Evolutionary conservation across 2,888 invertebrate genomes (phyloP).

Genomic region (Nomada hirtipes): DNA sequence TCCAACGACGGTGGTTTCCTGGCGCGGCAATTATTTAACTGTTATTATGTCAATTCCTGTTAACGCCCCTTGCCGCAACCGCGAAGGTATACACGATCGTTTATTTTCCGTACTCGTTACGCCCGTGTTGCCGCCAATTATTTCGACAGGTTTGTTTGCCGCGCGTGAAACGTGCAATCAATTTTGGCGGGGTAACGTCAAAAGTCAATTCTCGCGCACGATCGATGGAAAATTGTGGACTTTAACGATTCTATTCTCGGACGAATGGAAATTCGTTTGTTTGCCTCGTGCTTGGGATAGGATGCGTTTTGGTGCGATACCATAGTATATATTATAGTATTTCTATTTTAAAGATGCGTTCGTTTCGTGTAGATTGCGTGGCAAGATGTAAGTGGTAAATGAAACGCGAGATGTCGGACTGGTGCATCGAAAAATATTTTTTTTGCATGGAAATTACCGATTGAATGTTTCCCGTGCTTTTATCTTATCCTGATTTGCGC

Average conservation of each 20-base stretch:
- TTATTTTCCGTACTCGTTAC: constrained; percentile 37
- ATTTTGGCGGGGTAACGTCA: constrained; percentile 5
- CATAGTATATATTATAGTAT: too few relatives aligned
- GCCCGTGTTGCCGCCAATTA: constrained; percentile 34
- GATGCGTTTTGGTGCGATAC: too few relatives aligned
- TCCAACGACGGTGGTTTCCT: constrained; percentile 11
- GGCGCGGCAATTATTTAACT: constrained; percentile 36
- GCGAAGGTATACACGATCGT: constrained; percentile 14
- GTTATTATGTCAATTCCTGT: constrained; percentile 42
- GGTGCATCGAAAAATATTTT: too few relatives aligned
- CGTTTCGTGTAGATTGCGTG: too few relatives aligned
- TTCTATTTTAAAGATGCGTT: too few relatives aligned
- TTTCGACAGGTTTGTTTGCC: constrained; percentile 25
- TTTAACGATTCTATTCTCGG: neutral
- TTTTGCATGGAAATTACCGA: too few relatives aligned
- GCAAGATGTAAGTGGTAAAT: too few relatives aligned
- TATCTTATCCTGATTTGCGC: too few relatives aligned
- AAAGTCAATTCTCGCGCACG: neutral
- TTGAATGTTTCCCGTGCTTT: too few relatives aligned
- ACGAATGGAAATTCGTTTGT: neutral
- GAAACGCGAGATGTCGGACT: too few relatives aligned
- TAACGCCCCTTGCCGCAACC: constrained; percentile 14
- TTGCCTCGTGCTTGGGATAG: neutral
- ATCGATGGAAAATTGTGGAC: neutral
- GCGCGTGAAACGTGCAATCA: constrained; percentile 31